Evolutionary conservation across 2,113 vertebrate species (phyloP).

Genomic region (Protomyctophum bolini): DNA sequence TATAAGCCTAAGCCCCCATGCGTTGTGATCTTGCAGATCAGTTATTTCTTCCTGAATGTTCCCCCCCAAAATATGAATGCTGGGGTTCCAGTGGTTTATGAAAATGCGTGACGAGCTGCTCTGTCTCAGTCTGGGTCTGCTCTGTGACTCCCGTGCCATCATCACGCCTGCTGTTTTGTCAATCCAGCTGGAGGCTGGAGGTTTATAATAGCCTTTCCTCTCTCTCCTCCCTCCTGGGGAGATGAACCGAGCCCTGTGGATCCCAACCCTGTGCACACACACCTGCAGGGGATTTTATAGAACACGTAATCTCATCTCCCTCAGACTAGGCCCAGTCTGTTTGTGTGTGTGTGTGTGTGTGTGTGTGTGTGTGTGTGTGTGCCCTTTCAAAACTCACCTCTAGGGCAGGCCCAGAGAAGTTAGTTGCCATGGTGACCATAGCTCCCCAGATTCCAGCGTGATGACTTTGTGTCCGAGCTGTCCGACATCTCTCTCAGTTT

Average conservation of each 20-base stretch:
- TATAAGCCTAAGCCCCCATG: too few species aligned
- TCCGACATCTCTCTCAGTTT: conserved; percentile 47
- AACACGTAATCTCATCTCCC: conserved; percentile 32
- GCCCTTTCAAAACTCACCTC: background rate
- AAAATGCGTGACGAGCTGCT: conserved; percentile 6
- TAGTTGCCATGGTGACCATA: conserved; percentile 72
- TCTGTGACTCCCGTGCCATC: conserved; percentile 31
- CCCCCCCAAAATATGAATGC: too few species aligned
- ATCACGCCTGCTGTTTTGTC: conserved; percentile 32
- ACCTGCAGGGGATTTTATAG: conserved; percentile 17
- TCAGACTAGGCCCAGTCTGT: conserved; percentile 24
- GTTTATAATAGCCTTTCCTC: conserved; percentile 31
- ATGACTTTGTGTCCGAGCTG: conserved; percentile 60
- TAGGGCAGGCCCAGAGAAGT: conserved; percentile 24
- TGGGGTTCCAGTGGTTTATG: too few species aligned
- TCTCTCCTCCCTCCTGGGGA: conserved; percentile 18
- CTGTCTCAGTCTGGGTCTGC: conserved; percentile 12
- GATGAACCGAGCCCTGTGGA: conserved; percentile 21
- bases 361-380: conserved; percentile 11
- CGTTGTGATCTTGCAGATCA: background rate
- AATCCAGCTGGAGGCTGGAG: conserved; percentile 30
- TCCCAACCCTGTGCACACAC: background rate
- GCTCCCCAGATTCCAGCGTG: conserved; percentile 46
- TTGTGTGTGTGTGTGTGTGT: conserved; percentile 17
- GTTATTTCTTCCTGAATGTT: background rate